Evolutionary conservation across 2,888 invertebrate genomes (phyloP).

Genomic region (Mesochorus sp.): DNA sequence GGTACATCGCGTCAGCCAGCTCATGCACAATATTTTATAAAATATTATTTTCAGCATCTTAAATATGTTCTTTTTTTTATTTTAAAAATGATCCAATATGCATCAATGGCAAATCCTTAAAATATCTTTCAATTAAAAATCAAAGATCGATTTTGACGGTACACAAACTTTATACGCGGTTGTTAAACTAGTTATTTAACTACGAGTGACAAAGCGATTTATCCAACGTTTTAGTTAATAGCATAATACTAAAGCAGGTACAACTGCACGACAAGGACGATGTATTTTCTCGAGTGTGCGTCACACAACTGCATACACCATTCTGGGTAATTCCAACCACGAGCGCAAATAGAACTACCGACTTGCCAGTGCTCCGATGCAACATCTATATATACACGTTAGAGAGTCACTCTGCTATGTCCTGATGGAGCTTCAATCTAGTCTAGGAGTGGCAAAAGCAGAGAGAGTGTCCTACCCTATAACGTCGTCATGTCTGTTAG

Average conservation of each 20-base stretch:
- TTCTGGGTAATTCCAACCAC: slow-evolving; percentile 54
- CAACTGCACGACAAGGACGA: slow-evolving; percentile 40
- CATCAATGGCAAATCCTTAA: no score
- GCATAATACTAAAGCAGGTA: background rate
- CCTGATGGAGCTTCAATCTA: slow-evolving; percentile 31
- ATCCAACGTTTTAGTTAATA: slow-evolving; percentile 40
- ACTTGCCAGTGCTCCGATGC: slow-evolving; percentile 46
- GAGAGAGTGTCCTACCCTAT: slow-evolving; percentile 8
- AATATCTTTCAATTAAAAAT: no score
- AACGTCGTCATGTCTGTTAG: slow-evolving; percentile 4
- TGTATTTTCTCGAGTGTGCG: slow-evolving; percentile 49
- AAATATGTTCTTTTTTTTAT: no score
- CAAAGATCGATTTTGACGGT: no score
- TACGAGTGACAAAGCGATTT: slow-evolving; percentile 35
- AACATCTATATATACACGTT: slow-evolving; percentile 27
- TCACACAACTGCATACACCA: slow-evolving; percentile 49
- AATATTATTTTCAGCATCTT: no score
- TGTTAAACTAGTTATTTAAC: slow-evolving; percentile 52
- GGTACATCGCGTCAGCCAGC: no score
- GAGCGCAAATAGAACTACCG: slow-evolving; percentile 57
- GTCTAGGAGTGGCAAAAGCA: slow-evolving; percentile 16
- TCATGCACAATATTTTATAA: no score
- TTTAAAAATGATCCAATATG: no score
- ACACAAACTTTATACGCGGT: background rate
- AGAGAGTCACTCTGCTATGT: slow-evolving; percentile 10